Evolutionary conservation across 2,797 vertebrate species (phyloP), one percentile per base, ranked within the genome.

Genomic region (Enteromius viviparus): DNA sequence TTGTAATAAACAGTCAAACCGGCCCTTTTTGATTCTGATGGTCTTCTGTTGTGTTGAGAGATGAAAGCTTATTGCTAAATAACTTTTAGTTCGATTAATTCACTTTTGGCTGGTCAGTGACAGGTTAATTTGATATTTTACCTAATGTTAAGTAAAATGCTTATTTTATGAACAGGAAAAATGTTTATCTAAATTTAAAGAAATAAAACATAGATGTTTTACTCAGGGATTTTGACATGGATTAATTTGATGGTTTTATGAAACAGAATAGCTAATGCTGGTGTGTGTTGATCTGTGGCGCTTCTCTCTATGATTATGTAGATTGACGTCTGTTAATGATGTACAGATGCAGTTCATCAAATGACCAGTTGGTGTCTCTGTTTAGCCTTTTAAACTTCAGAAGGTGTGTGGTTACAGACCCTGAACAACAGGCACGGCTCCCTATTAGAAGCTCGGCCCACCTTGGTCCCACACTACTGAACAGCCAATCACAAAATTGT

Each of bases 311-410:
- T 69, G 82, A 42, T 8, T 70, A 84, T 71, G 78, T 82, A 75
- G 69, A 85, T 80, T 58, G 62, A 58, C 74, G 71, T 1, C 80
- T 82, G 76, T 64, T 69, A 81, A 84, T 89, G 88, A 88, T 90
- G 91, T 83, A 79, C 84, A 74, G 86, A 71, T 94, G 95, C 93
- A 95, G 92, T 95, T 93, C 92, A 90, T 83, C 77, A 89, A 89
- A 92, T 76, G 81, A 42, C 94, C 95, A 95, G 95, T 94, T 95
- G 93, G 95, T 94, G 94, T 95, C 94, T 80, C 84, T 85, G 72
- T 89, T 85, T 51, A 29, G 40, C 29, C 53, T 34, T 64, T 78
- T 80, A 7, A 37, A 81, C 29, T 75, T 34, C 12, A 34, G 15
- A 19, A 19, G 37, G 23, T 62, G 37, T 77, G 15, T 60, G 19